A percentile compares a stretch with the other conserved stretches of the same genome.
Evolutionary conservation across 2,888 invertebrate genomes (phyloP).

Genomic region (Hirtodrosophila cameraria): DNA sequence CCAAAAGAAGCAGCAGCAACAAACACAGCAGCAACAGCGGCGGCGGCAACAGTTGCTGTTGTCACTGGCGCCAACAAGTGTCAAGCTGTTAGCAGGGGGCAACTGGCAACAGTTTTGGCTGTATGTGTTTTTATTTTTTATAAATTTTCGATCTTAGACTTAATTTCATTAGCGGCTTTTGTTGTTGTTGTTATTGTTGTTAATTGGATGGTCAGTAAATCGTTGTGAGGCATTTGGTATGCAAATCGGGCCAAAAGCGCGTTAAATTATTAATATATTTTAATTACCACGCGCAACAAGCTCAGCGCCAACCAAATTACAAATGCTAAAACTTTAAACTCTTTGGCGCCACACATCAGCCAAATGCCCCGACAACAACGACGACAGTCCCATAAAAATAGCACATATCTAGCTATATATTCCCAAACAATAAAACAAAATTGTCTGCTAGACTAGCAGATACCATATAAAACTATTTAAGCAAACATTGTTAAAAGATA

Average conservation of each 20-base stretch:
- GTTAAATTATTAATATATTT: constrained; percentile 79
- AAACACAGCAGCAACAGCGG: constrained; percentile 6
- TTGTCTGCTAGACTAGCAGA: not conserved
- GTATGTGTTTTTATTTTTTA: constrained; percentile 23
- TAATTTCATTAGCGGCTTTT: constrained; percentile 49
- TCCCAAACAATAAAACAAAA: not conserved
- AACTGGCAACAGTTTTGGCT: constrained; percentile 18
- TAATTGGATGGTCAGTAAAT: constrained; percentile 57
- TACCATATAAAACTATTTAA: too few relatives aligned
- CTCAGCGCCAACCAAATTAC: constrained; percentile 54
- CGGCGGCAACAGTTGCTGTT: constrained; percentile 24
- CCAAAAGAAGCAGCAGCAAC: constrained; percentile 20
- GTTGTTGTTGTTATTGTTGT: constrained; percentile 27
- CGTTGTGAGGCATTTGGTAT: constrained; percentile 29
- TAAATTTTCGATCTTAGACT: too few relatives aligned
- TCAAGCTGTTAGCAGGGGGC: constrained; percentile 58
- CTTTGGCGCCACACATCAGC: constrained; percentile 73
- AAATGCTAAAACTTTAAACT: constrained; percentile 73
- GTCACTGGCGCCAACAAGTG: constrained; percentile 75
- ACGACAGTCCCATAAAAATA: constrained; percentile 49
- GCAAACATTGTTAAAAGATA: not conserved
- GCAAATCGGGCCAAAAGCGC: constrained; percentile 56
- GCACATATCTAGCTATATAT: constrained; percentile 20
- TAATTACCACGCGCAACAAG: constrained; percentile 57
- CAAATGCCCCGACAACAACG: constrained; percentile 15